Evolutionary conservation across 1,140 invertebrate species (phyloP).

Genomic region (Drosophila equinoxialis): DNA sequence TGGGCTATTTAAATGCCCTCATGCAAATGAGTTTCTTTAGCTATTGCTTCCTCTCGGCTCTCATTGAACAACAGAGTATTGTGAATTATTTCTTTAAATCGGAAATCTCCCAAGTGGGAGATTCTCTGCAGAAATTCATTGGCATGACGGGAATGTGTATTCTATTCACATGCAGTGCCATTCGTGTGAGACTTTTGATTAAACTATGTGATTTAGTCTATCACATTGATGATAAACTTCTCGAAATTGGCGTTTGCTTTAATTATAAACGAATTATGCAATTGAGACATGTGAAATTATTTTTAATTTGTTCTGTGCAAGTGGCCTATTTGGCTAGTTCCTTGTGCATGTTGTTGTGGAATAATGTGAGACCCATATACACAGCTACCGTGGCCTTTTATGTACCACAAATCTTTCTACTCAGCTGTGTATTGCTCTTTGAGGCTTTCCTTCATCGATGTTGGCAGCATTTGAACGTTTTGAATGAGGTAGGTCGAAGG

Average conservation of each 20-base stretch:
- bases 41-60: conserved; percentile 68
- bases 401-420: conserved; percentile 72
- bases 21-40: conserved; percentile 73
- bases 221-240: conserved; percentile 50
- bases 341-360: conserved; percentile 61
- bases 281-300: conserved; percentile 52
- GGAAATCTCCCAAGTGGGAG: conserved; percentile 72
- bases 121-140: conserved; percentile 75
- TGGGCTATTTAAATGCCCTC: conserved; percentile 70
- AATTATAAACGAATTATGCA: conserved; percentile 70
- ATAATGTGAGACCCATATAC: conserved; percentile 67
- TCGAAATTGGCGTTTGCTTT: conserved; percentile 65
- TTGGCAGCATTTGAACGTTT: conserved; percentile 68
- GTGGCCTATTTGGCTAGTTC: conserved; percentile 65
- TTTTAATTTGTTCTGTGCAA: conserved; percentile 55
- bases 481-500: conserved; percentile 62
- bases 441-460: conserved; percentile 65
- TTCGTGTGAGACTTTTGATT: conserved; percentile 57
- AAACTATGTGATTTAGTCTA: conserved; percentile 60
- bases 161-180: conserved; percentile 61
- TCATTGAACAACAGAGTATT: conserved; percentile 73
- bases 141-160: conserved; percentile 71
- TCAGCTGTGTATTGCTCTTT: conserved; percentile 70
- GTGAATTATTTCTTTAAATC: conserved; percentile 79
- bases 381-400: conserved; percentile 74